A percentile compares a stretch with the other conserved stretches of the same genome.
Conservation (phyloP, 2,113 vertebrate species). For the Perca flavescens region DNA sequence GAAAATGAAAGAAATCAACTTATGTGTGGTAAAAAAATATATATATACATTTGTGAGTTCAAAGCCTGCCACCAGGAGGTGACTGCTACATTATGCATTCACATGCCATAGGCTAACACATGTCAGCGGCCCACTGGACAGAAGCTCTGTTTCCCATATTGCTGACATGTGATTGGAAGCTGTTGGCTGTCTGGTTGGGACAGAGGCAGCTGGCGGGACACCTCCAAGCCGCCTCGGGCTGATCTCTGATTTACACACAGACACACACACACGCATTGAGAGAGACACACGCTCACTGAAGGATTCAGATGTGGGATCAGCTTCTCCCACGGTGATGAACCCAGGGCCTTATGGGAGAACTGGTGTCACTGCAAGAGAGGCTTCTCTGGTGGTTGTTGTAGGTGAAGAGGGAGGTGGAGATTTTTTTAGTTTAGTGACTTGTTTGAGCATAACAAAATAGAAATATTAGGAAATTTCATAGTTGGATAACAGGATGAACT, state of each 20-base stretch:
- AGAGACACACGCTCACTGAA: slow-evolving; percentile 15
- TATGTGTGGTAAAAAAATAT: not conserved
- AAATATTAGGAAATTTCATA: not conserved
- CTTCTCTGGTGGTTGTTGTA: slow-evolving; percentile 23
- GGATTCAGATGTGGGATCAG: slow-evolving; percentile 50
- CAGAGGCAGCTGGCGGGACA: slow-evolving; percentile 83
- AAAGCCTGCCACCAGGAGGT: slow-evolving; percentile 71
- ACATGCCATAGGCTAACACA: slow-evolving; percentile 80
- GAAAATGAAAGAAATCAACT: slow-evolving; percentile 40
- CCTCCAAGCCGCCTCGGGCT: slow-evolving; percentile 78
- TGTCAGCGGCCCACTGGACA: slow-evolving; percentile 82
- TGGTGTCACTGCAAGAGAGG: slow-evolving; percentile 43
- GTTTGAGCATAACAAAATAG: not conserved
- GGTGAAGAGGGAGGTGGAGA: not conserved
- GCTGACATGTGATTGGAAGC: slow-evolving; percentile 86
- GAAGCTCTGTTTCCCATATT: slow-evolving; percentile 85
- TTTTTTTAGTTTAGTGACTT: not conserved
- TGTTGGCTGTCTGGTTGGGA: slow-evolving; percentile 85
- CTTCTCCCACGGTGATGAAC: slow-evolving; percentile 61
- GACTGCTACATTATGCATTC: slow-evolving; percentile 80
- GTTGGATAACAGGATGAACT: not conserved
- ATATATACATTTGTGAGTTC: slow-evolving; percentile 45
- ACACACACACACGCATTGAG: slow-evolving; percentile 34
- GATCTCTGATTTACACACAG: slow-evolving; percentile 61
- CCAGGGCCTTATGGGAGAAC: slow-evolving; percentile 56